Evolutionary conservation across 2,888 invertebrate genomes (phyloP).

Genomic region (Spilarctia lutea): DNA sequence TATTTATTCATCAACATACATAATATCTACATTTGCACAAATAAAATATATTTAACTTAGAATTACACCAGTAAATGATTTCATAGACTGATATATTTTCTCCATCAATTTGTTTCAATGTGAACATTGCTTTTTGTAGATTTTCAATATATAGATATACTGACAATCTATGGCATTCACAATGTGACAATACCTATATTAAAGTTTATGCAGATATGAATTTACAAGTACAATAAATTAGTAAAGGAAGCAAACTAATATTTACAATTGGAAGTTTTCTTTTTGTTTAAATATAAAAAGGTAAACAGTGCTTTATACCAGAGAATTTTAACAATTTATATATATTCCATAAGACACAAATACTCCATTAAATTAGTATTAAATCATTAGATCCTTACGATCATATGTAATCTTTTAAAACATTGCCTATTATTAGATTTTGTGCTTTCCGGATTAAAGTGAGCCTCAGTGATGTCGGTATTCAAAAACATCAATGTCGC

Average conservation of each 20-base stretch:
- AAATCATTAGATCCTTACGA: neutral
- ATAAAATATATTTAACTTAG: conserved; percentile 79
- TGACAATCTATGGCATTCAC: conserved; percentile 67
- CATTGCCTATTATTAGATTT: conserved; percentile 17
- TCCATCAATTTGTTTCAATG: conserved; percentile 67
- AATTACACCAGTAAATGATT: conserved; percentile 78
- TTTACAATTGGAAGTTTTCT: conserved; percentile 72
- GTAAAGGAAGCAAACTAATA: conserved; percentile 81
- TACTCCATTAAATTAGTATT: neutral
- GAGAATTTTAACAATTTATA: conserved; percentile 49
- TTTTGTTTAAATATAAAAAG: conserved; percentile 40
- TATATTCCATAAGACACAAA: conserved; percentile 56
- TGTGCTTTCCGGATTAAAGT: conserved; percentile 29
- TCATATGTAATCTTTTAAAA: neutral
- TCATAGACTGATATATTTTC: conserved; percentile 75
- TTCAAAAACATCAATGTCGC: conserved; percentile 27
- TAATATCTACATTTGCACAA: conserved; percentile 86
- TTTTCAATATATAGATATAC: conserved; percentile 37
- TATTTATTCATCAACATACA: conserved; percentile 87
- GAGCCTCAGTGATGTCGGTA: conserved; percentile 21
- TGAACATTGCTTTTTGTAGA: conserved; percentile 62
- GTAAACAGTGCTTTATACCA: conserved; percentile 48
- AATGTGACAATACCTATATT: conserved; percentile 74
- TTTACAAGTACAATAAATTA: conserved; percentile 80
- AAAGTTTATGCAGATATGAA: conserved; percentile 72